These are phyloP conservation scores for Melanerpes formicivorus DNA, from an alignment of 2,113 vertebrate species.

Conservation along the genomic window DNA sequence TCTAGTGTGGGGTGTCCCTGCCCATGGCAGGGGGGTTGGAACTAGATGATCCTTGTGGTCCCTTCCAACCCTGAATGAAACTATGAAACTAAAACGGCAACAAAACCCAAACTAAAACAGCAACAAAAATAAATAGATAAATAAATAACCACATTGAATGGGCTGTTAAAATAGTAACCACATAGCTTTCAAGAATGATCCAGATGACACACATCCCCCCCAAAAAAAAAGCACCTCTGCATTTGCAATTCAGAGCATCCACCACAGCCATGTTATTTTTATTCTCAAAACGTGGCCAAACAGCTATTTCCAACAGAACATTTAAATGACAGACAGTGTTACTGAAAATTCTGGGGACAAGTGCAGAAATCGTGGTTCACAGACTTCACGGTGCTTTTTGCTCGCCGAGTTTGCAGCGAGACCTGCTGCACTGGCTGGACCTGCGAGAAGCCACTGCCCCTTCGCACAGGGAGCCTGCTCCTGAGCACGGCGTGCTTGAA, in stretches of 20 bases:
- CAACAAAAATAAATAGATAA: too few species aligned
- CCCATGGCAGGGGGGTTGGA: too few species aligned
- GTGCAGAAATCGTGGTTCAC: not conserved
- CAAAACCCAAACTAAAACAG: too few species aligned
- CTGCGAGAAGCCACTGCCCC: not conserved
- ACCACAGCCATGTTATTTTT: not conserved
- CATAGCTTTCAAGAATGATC: not conserved
- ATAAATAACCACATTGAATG: not conserved
- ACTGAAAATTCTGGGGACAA: not conserved
- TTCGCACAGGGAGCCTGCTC: not conserved
- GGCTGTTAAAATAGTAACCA: not conserved
- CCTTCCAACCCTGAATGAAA: too few species aligned
- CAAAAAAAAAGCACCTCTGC: not conserved
- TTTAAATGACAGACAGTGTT: not conserved
- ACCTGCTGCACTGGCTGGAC: accelerated
- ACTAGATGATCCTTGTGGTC: too few species aligned
- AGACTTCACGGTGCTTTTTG: accelerated
- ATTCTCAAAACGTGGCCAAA: not conserved
- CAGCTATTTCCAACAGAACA: not conserved
- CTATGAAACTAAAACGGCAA: too few species aligned
- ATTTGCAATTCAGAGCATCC: not conserved
- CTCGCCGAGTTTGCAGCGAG: not conserved
- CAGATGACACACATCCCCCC: not conserved
- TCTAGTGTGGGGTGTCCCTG: too few species aligned
- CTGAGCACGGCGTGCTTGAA: too few species aligned